A percentile compares a stretch with the other conserved stretches of the same genome.
These are phyloP conservation scores for Oopsacas minuta DNA, from an alignment of 37 sponge, comb jelly and placozoan genomes.

Conservation along the genomic window DNA sequence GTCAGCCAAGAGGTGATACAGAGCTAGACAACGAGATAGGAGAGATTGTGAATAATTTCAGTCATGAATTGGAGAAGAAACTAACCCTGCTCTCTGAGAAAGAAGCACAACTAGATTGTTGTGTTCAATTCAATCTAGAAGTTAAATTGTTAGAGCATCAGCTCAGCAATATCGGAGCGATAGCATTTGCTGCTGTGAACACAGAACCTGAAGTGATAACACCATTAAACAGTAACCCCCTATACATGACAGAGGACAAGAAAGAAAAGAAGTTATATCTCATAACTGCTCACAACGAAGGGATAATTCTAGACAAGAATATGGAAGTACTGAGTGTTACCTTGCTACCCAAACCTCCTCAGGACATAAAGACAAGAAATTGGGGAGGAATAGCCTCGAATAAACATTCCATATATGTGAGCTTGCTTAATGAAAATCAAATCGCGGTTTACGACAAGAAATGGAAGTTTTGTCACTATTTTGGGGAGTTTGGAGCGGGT, in stretches of 20 bases:
- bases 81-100: background rate
- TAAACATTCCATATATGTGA: background rate
- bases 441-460: constrained; percentile 10
- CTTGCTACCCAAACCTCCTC: background rate
- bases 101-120: background rate
- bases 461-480: background rate
- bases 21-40: background rate
- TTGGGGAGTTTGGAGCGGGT: background rate
- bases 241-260: background rate
- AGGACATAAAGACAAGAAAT: background rate
- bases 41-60: constrained; percentile 9
- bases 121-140: background rate
- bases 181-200: background rate
- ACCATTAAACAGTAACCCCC: background rate
- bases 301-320: background rate
- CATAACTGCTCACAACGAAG: background rate
- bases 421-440: background rate
- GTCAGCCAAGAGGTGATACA: background rate
- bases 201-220: background rate
- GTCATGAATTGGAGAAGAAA: background rate
- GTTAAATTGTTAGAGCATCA: background rate
- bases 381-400: background rate
- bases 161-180: background rate
- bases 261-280: background rate
- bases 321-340: background rate